phyloP scores from a whole-genome alignment of 2,888 invertebrate genomes.

The Glyphotaelius pellucidus region DNA sequence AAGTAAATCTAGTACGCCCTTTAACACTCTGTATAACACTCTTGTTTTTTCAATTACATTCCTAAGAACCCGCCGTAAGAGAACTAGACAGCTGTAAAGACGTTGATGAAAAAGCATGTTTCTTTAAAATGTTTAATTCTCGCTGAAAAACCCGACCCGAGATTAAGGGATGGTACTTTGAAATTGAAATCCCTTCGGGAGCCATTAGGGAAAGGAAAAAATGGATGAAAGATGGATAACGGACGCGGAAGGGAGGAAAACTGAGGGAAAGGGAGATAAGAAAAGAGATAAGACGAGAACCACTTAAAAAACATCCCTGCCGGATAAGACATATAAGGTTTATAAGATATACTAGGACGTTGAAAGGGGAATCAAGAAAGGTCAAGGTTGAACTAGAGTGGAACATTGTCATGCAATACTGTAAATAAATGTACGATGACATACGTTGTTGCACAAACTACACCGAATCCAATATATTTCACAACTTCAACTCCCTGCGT shows the following conservation, averaged over 20 bases:
- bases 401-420: background rate
- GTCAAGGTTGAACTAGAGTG: background rate
- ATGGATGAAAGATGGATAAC: conserved; percentile 37
- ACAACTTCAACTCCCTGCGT: no score
- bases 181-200: conserved; percentile 28
- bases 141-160: conserved; percentile 4
- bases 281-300: conserved; percentile 17
- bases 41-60: conserved; percentile 2
- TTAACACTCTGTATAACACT: background rate
- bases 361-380: background rate
- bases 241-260: conserved; percentile 7
- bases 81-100: background rate
- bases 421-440: background rate
- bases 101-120: background rate
- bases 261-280: conserved; percentile 13
- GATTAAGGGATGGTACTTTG: conserved; percentile 19
- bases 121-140: background rate
- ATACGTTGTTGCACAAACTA: background rate
- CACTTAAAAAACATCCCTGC: conserved; percentile 39
- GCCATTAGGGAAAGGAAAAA: conserved; percentile 21
- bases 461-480: no score
- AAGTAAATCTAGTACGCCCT: no score
- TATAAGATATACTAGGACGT: background rate
- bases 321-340: background rate
- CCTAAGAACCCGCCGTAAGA: background rate